These are phyloP conservation scores for Todiramphus saurophagus DNA, from an alignment of 2,113 vertebrate genomes.

Conservation along the genomic window DNA sequence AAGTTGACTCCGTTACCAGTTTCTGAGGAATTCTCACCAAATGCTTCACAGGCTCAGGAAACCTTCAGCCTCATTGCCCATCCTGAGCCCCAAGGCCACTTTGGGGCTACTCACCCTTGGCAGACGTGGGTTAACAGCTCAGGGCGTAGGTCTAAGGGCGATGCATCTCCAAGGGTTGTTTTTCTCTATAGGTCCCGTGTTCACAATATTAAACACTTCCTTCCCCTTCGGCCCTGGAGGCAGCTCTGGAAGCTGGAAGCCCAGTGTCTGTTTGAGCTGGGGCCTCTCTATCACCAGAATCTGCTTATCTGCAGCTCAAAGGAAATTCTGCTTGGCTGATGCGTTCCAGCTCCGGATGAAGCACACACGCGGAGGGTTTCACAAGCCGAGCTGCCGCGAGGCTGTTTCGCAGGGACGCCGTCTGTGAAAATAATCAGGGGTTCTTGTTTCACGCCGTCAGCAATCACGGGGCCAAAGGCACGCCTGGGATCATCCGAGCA, in stretches of 20 bases:
- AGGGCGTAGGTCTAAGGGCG: rapidly evolving
- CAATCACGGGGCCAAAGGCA: background rate
- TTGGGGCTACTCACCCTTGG: background rate
- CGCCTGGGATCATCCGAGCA: background rate
- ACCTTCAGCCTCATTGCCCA: rapidly evolving
- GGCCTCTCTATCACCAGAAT: slow-evolving; percentile 10
- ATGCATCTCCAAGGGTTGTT: background rate
- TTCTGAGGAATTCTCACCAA: background rate
- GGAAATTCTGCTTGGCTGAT: slow-evolving; percentile 36
- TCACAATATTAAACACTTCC: slow-evolving; percentile 15
- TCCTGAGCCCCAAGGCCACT: background rate
- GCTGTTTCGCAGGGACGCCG: background rate
- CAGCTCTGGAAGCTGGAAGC: background rate
- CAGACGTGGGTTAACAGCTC: background rate
- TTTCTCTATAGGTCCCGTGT: background rate
- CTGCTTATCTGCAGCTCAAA: slow-evolving; percentile 33
- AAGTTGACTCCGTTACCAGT: background rate
- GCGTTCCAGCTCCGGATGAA: background rate
- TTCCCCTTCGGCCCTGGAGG: background rate
- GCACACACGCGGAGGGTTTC: background rate
- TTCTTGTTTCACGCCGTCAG: background rate
- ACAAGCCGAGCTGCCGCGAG: background rate
- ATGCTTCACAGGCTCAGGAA: rapidly evolving
- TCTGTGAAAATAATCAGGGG: background rate
- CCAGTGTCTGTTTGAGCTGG: background rate